These are phyloP conservation scores for Serilophus lunatus DNA, from an alignment of 2,113 vertebrate genomes.

Conservation along the genomic window DNA sequence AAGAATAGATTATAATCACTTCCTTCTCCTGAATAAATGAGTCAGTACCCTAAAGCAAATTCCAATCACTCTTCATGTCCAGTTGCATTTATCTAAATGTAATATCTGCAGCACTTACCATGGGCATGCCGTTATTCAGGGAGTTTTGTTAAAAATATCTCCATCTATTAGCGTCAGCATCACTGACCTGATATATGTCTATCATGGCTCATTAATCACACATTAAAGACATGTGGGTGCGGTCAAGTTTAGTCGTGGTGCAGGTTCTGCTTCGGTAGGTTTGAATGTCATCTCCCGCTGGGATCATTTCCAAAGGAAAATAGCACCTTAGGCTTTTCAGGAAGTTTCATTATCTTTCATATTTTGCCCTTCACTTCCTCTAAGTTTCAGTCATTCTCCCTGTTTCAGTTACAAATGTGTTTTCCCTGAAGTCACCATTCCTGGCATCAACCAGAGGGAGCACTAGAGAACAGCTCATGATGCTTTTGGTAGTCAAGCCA, in stretches of 20 bases:
- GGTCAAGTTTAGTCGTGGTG: not conserved
- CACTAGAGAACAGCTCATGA: not conserved
- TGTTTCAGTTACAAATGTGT: accelerated
- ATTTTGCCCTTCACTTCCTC: not conserved
- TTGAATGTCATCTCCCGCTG: not conserved
- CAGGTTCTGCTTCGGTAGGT: not conserved
- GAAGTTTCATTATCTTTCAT: not conserved
- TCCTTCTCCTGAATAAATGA: not conserved
- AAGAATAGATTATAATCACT: not conserved
- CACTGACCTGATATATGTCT: not conserved
- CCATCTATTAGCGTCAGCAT: not conserved
- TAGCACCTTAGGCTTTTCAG: not conserved
- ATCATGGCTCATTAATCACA: not conserved
- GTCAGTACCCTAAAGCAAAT: constrained; percentile 10
- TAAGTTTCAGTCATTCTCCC: not conserved
- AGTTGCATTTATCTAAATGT: constrained; percentile 2
- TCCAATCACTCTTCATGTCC: not conserved
- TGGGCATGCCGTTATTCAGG: not conserved
- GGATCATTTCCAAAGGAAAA: not conserved
- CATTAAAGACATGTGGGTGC: not conserved
- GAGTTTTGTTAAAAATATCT: not conserved
- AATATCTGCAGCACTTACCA: not conserved
- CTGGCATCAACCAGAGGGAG: not conserved
- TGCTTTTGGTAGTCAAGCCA: not conserved
- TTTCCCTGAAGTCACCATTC: not conserved